phyloP scores from a whole-genome alignment of 1,140 invertebrate species.

The Sitodiplosis mosellana region DNA sequence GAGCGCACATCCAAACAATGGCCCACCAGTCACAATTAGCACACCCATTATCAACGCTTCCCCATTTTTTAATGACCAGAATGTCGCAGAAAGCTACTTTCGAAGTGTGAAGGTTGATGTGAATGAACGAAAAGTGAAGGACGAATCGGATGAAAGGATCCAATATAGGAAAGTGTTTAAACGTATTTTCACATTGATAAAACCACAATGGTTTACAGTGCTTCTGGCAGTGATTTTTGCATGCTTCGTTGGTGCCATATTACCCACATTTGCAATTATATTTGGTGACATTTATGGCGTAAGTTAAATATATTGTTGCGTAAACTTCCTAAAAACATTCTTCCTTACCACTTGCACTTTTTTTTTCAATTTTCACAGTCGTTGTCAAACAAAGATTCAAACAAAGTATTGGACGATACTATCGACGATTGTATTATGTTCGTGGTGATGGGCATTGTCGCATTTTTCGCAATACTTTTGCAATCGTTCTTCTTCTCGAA shows the following conservation, averaged over 20 bases:
- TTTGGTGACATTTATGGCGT: slow-evolving; percentile 71
- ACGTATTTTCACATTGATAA: slow-evolving; percentile 49
- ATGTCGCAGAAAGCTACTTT: too few species aligned
- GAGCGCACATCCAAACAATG: too few species aligned
- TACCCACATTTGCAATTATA: slow-evolving; percentile 64
- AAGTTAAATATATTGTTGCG: slow-evolving; percentile 17
- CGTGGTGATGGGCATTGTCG: slow-evolving; percentile 13
- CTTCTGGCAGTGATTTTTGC: slow-evolving; percentile 49
- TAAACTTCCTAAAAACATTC: too few species aligned
- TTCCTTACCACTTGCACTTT: not conserved
- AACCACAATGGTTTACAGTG: slow-evolving; percentile 59
- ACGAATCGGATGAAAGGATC: not conserved
- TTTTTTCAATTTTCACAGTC: not conserved
- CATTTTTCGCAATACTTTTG: slow-evolving; percentile 40
- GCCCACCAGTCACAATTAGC: too few species aligned
- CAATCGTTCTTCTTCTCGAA: slow-evolving; percentile 59
- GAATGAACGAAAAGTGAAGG: not conserved
- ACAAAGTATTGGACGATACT: not conserved
- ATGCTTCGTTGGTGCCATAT: slow-evolving; percentile 47
- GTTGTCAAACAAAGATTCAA: not conserved
- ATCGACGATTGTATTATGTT: not conserved
- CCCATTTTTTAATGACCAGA: too few species aligned
- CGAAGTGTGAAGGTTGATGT: not conserved
- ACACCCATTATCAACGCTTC: too few species aligned
- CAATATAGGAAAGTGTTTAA: slow-evolving; percentile 21